Base-by-base conservation (phyloP, 1,140 invertebrate species). In the Melanaphis sacchari region DNA sequence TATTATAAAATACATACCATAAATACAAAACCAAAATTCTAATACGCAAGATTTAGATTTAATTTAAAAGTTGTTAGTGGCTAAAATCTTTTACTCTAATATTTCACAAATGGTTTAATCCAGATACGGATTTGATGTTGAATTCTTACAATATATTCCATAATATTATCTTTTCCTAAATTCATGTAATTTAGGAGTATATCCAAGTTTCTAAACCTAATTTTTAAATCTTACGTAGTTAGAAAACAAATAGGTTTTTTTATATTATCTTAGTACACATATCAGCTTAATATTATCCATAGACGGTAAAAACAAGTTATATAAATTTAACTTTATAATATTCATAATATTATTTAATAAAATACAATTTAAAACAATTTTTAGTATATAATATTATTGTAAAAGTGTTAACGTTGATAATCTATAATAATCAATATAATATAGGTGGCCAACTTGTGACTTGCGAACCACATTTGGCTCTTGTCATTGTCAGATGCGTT, bases 1-100 rank as follows among this genome's bases (percentile, higher is more conserved):
- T 52, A 59, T 26, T 9, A 31, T 66, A 15, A 18, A 18, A 2
- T 49, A 18, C 46, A 49, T 49, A 49, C n/a, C 31, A 76, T 76
- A 76, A 76, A 76, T n/a, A n/a, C 31, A 76, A 76, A 76, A n/a
- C 31, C 59, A 76, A 0, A 76, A 5, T 15, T 18, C n/a, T 76
- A 0, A 76, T 59, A 76, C n/a, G 15, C n/a, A n/a, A 76, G 24
- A n/a, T n/a, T 0, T 15, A 15, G 59, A 4, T 1, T 76, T 76
- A 76, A 76, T n/a, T 2, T 31, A 59, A 11, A 31, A 11, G 8
- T 31, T 11, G 8, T 31, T 31, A 7, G 18, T 38, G 36, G 11
- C 36, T 85, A 26, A 85, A 87, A 87, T 87, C 15, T n/a, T 87
- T 41, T 87, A 87, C n/a, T 46, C 84, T 87, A 87, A 41, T 82